Evolutionary conservation across 2,888 invertebrate genomes (phyloP).

Genomic region (Trimorus sp.): DNA sequence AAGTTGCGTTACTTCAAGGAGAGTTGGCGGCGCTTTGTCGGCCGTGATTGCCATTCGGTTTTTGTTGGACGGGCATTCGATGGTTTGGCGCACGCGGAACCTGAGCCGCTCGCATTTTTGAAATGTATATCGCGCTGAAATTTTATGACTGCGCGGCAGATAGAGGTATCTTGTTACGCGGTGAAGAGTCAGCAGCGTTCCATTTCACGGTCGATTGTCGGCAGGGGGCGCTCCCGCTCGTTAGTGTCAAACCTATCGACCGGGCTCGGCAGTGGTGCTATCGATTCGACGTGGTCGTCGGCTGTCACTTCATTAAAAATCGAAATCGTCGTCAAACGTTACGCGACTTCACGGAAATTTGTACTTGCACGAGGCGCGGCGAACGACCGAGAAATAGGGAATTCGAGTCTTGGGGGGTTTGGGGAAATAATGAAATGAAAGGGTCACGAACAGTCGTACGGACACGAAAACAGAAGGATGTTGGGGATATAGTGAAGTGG

Average conservation of each 20-base stretch:
- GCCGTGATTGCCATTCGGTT: constrained; percentile 32
- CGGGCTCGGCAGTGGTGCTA: constrained; percentile 49
- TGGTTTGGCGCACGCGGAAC: constrained; percentile 14
- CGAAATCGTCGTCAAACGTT: constrained; percentile 24
- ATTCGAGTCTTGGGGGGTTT: too few species aligned
- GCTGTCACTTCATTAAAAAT: constrained; percentile 54
- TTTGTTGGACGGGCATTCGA: constrained; percentile 41
- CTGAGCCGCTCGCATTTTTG: constrained; percentile 47
- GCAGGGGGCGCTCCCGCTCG: constrained; percentile 71
- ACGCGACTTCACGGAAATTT: too few species aligned
- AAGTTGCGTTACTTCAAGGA: constrained; percentile 45
- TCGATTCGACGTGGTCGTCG: constrained; percentile 57
- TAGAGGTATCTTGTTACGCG: constrained; percentile 72
- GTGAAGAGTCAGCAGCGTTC: constrained; percentile 72
- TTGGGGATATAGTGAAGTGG: too few species aligned
- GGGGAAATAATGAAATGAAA: too few species aligned
- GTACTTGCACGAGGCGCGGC: too few species aligned
- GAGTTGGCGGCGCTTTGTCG: constrained; percentile 17
- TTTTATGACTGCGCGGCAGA: constrained; percentile 68
- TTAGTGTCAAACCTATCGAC: constrained; percentile 74
- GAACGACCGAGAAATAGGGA: too few species aligned
- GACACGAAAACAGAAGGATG: too few species aligned
- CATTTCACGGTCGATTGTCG: constrained; percentile 70
- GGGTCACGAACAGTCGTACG: too few species aligned
- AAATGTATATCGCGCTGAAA: constrained; percentile 57